phyloP scores from a whole-genome alignment of 2,888 invertebrate genomes.

The Cheilosia vernalis region DNA sequence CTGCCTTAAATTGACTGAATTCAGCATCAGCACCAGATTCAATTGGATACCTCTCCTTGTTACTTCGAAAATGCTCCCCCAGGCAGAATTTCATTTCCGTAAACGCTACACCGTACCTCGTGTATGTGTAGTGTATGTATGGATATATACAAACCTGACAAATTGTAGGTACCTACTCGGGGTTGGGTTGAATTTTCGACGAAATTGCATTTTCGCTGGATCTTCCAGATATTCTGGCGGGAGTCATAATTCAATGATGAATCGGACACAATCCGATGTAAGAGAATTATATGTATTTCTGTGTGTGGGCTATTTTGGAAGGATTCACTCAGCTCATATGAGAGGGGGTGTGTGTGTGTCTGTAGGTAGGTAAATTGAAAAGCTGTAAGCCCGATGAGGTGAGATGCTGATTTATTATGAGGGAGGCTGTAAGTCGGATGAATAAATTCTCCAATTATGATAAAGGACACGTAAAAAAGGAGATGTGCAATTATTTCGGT shows the following conservation, averaged over 20 bases:
- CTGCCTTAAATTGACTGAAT: constrained; percentile 43
- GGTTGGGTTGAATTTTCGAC: constrained; percentile 12
- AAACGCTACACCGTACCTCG: constrained; percentile 6
- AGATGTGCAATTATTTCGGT: constrained; percentile 41
- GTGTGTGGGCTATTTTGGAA: neutral
- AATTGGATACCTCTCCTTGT: constrained; percentile 20
- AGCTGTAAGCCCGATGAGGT: constrained; percentile 28
- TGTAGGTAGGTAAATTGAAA: constrained; percentile 35
- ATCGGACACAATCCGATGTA: constrained; percentile 47
- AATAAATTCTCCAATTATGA: constrained; percentile 47
- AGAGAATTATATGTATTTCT: too few species aligned
- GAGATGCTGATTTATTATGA: constrained; percentile 28
- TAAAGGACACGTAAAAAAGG: constrained; percentile 17
- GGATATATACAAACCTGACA: constrained; percentile 37
- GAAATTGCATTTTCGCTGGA: constrained; percentile 58
- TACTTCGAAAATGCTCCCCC: constrained; percentile 16
- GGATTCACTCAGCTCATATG: neutral
- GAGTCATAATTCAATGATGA: constrained; percentile 60
- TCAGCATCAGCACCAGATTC: constrained; percentile 16
- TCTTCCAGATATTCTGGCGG: constrained; percentile 49
- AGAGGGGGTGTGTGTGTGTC: neutral
- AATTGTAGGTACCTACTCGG: constrained; percentile 28
- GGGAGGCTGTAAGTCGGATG: constrained; percentile 9
- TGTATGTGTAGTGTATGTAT: neutral
- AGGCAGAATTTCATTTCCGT: constrained; percentile 50